Percentiles rank a stretch among this genome's conserved stretches.
Conservation (phyloP, 2,797 vertebrate genomes). For the Syngnathus acus region DNA sequence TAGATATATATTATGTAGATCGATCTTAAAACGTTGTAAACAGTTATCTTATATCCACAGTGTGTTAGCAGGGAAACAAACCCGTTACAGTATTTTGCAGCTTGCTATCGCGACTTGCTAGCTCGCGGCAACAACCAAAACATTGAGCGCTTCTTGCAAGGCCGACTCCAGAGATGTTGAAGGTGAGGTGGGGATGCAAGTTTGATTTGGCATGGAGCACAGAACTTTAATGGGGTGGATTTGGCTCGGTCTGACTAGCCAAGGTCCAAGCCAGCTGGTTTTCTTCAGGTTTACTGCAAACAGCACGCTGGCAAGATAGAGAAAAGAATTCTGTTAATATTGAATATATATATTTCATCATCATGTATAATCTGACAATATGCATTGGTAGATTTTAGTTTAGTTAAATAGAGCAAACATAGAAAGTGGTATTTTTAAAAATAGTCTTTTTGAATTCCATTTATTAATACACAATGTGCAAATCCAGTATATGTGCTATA, state of each 20-base stretch:
- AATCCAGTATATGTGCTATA: not conserved
- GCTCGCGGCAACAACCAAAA: conserved; percentile 26
- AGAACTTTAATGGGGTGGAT: conserved; percentile 24
- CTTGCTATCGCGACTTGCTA: not conserved
- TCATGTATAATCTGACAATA: no score
- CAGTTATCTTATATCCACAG: not conserved
- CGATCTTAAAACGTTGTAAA: not conserved
- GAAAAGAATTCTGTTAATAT: not conserved
- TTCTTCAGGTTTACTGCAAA: conserved; percentile 51
- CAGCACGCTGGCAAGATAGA: conserved; percentile 60
- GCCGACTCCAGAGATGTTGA: conserved; percentile 31
- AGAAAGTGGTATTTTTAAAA: no score
- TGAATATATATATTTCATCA: not conserved
- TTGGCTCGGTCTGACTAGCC: conserved; percentile 10
- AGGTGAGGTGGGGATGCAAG: conserved; percentile 23
- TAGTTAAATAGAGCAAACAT: no score
- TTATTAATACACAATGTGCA: no score
- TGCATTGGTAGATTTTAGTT: no score
- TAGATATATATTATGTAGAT: not conserved
- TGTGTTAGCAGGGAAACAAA: not conserved
- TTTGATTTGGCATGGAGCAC: conserved; percentile 22
- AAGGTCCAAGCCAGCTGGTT: conserved; percentile 8
- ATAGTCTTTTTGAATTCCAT: no score
- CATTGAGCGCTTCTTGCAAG: conserved; percentile 21
- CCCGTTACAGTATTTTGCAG: not conserved